These are phyloP conservation scores for Calameuta filiformis DNA, from an alignment of 2,888 invertebrate species.

Conservation along the genomic window DNA sequence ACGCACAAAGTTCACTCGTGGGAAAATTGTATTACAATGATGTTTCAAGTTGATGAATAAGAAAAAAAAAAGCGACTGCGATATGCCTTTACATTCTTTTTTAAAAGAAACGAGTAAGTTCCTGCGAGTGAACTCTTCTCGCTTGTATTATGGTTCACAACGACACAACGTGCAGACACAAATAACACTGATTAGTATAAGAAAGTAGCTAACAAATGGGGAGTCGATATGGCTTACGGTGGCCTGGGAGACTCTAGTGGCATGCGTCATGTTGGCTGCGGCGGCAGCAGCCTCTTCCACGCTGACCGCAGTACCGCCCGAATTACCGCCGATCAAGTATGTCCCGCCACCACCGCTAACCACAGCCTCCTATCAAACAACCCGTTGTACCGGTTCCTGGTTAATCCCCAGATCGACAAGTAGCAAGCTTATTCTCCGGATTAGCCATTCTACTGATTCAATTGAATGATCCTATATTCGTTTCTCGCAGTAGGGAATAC, in stretches of 20 bases:
- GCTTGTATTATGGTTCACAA: constrained; percentile 8
- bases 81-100: neutral
- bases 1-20: neutral
- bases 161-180: constrained; percentile 33
- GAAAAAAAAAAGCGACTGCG: neutral
- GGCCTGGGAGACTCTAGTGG: constrained; percentile 87
- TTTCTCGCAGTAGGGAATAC: neutral
- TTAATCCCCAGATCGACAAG: constrained; percentile 27
- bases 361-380: constrained; percentile 64
- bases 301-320: constrained; percentile 61
- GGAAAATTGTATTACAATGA: neutral
- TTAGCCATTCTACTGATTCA: neutral
- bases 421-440: neutral
- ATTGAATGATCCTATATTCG: neutral
- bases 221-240: constrained; percentile 78
- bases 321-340: constrained; percentile 69
- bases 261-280: constrained; percentile 75
- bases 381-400: constrained; percentile 33
- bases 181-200: constrained; percentile 40
- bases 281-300: constrained; percentile 70
- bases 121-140: neutral
- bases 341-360: constrained; percentile 67
- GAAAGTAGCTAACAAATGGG: constrained; percentile 58
- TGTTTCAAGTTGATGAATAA: neutral
- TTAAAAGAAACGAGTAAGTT: constrained; percentile 9